These are phyloP conservation scores for Mastacembelus armatus DNA, from an alignment of 2,797 vertebrate species.

Conservation along the genomic window DNA sequence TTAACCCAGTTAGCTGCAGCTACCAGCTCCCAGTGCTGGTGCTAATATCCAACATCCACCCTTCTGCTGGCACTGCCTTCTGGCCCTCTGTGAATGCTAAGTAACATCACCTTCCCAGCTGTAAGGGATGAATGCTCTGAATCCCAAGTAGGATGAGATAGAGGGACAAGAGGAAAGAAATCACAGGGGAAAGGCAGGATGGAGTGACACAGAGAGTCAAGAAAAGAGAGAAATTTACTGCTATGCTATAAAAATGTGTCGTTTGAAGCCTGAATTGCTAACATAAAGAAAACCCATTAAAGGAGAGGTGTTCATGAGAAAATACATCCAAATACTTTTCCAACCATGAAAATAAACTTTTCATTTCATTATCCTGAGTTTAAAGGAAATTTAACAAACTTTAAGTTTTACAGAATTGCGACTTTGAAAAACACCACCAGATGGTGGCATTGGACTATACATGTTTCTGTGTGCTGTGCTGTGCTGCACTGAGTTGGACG, in stretches of 20 bases:
- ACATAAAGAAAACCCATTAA: too few relatives aligned
- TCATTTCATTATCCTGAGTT: too few relatives aligned
- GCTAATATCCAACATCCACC: too few relatives aligned
- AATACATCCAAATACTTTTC: too few relatives aligned
- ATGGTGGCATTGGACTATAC: slow-evolving; percentile 37
- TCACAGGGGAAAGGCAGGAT: background rate
- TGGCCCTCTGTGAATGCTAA: slow-evolving; percentile 4
- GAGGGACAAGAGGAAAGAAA: slow-evolving; percentile 3
- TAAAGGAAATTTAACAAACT: too few relatives aligned
- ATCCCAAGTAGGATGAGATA: slow-evolving; percentile 13
- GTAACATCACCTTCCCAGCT: slow-evolving; percentile 18
- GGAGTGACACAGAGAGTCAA: slow-evolving; percentile 3
- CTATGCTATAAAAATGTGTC: too few relatives aligned
- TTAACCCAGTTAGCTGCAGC: background rate
- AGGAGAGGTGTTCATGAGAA: too few relatives aligned
- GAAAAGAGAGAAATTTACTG: background rate
- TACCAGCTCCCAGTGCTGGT: background rate
- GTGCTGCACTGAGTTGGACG: background rate
- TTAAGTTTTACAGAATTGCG: too few relatives aligned
- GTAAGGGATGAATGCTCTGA: slow-evolving; percentile 1
- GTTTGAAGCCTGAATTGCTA: too few relatives aligned
- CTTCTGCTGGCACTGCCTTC: background rate
- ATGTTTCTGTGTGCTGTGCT: background rate
- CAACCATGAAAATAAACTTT: too few relatives aligned
- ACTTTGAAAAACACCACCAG: slow-evolving; percentile 34